Conservation (phyloP, 1,140 invertebrate species). For the Orussus abietinus region DNA sequence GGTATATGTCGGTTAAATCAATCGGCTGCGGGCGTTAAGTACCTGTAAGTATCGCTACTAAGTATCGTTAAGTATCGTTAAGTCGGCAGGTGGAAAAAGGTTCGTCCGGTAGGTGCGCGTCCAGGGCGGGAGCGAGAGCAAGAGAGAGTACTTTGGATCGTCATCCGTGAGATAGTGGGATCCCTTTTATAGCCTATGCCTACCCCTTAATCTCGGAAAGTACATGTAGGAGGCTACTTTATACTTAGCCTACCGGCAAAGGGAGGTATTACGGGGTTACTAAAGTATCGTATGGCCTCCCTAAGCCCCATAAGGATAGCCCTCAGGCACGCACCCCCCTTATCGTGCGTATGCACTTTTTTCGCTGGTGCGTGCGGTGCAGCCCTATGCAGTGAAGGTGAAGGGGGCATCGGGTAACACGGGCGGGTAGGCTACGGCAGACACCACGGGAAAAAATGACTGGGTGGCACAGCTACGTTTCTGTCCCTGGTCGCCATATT, state of each 20-base stretch:
- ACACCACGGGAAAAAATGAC: no score
- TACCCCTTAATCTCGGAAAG: slow-evolving; percentile 30
- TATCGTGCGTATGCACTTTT: slow-evolving; percentile 48
- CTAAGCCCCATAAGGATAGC: slow-evolving; percentile 51
- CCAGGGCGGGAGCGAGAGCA: neutral
- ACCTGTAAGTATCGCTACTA: no score
- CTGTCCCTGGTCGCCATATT: no score
- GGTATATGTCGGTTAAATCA: no score
- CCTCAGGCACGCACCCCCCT: slow-evolving; percentile 47
- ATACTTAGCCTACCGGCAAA: slow-evolving; percentile 37
- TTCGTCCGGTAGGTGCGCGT: no score
- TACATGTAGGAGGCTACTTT: slow-evolving; percentile 37
- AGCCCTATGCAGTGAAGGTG: slow-evolving; percentile 39
- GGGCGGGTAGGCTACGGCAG: slow-evolving; percentile 34
- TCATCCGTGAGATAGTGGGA: slow-evolving; percentile 21
- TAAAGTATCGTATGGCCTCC: slow-evolving; percentile 43
- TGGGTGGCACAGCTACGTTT: no score
- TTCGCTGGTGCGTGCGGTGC: slow-evolving; percentile 42
- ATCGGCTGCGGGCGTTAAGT: no score
- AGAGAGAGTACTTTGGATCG: slow-evolving; percentile 19
- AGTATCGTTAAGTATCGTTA: no score
- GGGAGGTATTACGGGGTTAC: slow-evolving; percentile 47
- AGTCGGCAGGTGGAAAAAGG: no score
- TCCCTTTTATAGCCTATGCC: slow-evolving; percentile 22
- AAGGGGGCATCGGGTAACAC: slow-evolving; percentile 44